Conservation (phyloP, 64 coral and sea anemone genomes). For the Pachyseris speciosa region DNA sequence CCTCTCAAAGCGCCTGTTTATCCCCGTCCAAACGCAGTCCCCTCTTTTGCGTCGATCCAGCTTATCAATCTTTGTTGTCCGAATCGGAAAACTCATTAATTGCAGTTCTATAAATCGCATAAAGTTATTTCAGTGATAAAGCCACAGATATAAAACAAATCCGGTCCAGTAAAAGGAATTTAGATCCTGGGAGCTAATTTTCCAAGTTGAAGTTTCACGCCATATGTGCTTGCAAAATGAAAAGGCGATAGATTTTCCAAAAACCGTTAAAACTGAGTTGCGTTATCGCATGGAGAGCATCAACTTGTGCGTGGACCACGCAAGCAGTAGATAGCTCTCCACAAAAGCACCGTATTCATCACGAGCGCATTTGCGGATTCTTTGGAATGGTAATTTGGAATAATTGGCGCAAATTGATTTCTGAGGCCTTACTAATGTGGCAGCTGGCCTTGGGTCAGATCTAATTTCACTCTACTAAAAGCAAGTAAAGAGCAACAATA, state of each 20-base stretch:
- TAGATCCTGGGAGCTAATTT: neutral
- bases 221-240: slow-evolving; percentile 38
- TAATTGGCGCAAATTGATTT: slow-evolving; percentile 44
- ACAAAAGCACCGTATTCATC: neutral
- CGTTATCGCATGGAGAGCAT: slow-evolving; percentile 10
- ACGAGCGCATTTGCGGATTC: slow-evolving; percentile 29
- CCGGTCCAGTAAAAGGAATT: slow-evolving; percentile 62
- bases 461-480: slow-evolving; percentile 25
- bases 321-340: neutral
- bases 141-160: slow-evolving; percentile 74
- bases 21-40: neutral
- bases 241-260: neutral
- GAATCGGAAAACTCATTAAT: slow-evolving; percentile 68
- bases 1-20: neutral
- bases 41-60: neutral
- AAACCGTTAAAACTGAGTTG: slow-evolving; percentile 9
- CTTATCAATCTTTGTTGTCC: slow-evolving; percentile 29
- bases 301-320: neutral
- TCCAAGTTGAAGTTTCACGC: neutral
- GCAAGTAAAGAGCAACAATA: slow-evolving; percentile 6
- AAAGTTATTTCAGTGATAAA: slow-evolving; percentile 73
- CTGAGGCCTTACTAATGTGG: slow-evolving; percentile 39
- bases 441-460: slow-evolving; percentile 22
- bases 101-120: slow-evolving; percentile 73
- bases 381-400: slow-evolving; percentile 44